A percentile compares a stretch with the other conserved stretches of the same genome.
Evolutionary conservation across 1,140 invertebrate genomes (phyloP).

Genomic region (Gonatopus flavifemur): DNA sequence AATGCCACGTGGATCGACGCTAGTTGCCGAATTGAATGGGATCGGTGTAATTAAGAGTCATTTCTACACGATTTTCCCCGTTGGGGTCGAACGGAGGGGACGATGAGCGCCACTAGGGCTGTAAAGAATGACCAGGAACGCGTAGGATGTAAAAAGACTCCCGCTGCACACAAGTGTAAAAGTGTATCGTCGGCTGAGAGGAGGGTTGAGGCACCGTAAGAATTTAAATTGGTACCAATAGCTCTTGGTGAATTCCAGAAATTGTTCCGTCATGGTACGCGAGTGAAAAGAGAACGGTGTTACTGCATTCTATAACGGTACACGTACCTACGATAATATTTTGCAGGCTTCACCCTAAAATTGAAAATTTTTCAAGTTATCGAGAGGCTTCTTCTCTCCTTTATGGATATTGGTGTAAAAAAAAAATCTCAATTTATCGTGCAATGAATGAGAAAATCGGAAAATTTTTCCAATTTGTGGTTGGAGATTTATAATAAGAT

Average conservation of each 20-base stretch:
- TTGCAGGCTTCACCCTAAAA: no score
- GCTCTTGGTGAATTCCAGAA: slow-evolving; percentile 25
- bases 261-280: slow-evolving; percentile 28
- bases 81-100: slow-evolving; percentile 34
- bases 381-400: no score
- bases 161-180: no score
- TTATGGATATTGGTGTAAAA: no score
- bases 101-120: slow-evolving; percentile 28
- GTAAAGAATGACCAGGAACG: slow-evolving; percentile 9
- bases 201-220: slow-evolving; percentile 20
- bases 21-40: slow-evolving; percentile 51
- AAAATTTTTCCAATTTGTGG: no score
- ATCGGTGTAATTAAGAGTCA: slow-evolving; percentile 60
- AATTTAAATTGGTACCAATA: slow-evolving; percentile 46
- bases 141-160: slow-evolving; percentile 11
- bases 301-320: no score
- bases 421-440: no score
- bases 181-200: slow-evolving; percentile 8
- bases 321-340: no score
- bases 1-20: slow-evolving; percentile 39
- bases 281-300: neutral
- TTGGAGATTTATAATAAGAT: no score
- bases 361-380: no score
- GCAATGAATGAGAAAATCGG: no score
- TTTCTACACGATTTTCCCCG: slow-evolving; percentile 55